Evolutionary conservation across 1,140 invertebrate genomes (phyloP).

Genomic region (Heliconius hewitsoni): DNA sequence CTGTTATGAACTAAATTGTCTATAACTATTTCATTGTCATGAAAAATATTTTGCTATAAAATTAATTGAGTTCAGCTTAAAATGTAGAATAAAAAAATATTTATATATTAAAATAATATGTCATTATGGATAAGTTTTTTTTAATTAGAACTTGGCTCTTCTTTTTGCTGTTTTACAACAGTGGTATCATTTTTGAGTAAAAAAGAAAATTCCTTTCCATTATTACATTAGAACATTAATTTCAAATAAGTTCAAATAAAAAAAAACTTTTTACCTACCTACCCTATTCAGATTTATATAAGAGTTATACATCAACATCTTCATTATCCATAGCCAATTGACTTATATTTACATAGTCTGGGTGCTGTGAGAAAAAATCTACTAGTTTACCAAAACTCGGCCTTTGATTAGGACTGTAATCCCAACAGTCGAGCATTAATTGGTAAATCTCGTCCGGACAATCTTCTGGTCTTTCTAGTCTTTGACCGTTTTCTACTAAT

Average conservation of each 20-base stretch:
- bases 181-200: no score
- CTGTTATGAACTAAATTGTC: not conserved
- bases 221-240: not conserved
- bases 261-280: no score
- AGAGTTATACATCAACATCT: constrained; percentile 36
- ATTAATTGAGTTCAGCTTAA: not conserved
- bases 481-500: constrained; percentile 88
- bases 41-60: not conserved
- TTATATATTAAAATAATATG: not conserved
- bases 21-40: constrained; percentile 4
- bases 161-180: no score
- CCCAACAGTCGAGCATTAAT: constrained; percentile 96
- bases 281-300: not conserved
- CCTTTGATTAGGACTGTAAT: constrained; percentile 87
- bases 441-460: constrained; percentile 93
- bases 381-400: constrained; percentile 92
- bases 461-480: constrained; percentile 88
- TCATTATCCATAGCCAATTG: constrained; percentile 70
- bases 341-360: constrained; percentile 84
- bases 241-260: not conserved
- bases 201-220: no score
- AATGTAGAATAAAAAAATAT: not conserved
- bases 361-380: constrained; percentile 87
- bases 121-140: not conserved
- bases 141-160: no score